phyloP scores from a whole-genome alignment of 2,888 invertebrate genomes.

The Mythimna ferrago region DNA sequence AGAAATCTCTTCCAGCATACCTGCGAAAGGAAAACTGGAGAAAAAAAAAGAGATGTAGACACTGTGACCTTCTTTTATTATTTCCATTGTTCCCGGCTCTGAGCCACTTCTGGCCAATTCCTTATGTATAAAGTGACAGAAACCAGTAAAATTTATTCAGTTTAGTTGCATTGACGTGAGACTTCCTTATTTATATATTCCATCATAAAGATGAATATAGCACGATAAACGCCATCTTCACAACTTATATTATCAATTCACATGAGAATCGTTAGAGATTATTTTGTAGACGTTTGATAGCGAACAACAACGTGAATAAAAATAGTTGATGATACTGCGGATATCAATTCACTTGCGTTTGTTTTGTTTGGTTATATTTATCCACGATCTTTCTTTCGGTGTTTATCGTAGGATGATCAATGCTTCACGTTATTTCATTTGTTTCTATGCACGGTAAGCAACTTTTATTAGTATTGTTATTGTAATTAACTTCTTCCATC shows the following conservation, averaged over 20 bases:
- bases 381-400: neutral
- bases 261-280: slow-evolving; percentile 9
- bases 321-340: slow-evolving; percentile 14
- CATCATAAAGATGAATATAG: neutral
- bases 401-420: neutral
- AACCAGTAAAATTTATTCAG: neutral
- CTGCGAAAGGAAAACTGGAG: too few species aligned
- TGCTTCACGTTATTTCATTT: neutral
- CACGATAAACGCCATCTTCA: neutral
- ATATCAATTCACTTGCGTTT: slow-evolving; percentile 14
- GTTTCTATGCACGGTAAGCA: neutral
- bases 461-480: neutral
- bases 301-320: slow-evolving; percentile 16
- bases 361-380: slow-evolving; percentile 12
- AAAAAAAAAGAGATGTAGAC: too few species aligned
- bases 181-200: neutral
- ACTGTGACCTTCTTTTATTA: too few species aligned
- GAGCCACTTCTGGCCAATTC: too few species aligned
- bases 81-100: too few species aligned
- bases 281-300: slow-evolving; percentile 10
- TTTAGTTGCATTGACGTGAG: neutral
- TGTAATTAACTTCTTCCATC: neutral
- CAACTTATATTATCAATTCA: slow-evolving; percentile 14
- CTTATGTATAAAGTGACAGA: neutral
- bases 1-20: too few species aligned